Evolutionary conservation across 2,888 invertebrate genomes (phyloP).

Genomic region (Macaria liturata): DNA sequence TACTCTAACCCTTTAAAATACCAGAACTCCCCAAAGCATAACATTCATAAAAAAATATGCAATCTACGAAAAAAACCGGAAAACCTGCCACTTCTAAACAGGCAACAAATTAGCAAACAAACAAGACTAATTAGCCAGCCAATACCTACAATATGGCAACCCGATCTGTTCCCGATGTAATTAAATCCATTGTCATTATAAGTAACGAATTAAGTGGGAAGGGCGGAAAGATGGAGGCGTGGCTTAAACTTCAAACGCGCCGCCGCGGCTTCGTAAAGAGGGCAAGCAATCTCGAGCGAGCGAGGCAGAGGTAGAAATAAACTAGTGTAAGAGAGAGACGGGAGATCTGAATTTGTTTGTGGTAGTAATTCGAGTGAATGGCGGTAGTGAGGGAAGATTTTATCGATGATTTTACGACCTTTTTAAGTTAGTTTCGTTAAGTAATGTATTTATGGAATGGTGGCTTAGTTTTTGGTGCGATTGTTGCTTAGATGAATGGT

Average conservation of each 20-base stretch:
- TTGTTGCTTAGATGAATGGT: constrained; percentile 15
- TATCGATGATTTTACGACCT: constrained; percentile 40
- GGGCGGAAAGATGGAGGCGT: constrained; percentile 60
- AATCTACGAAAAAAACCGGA: no score
- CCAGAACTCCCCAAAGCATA: no score
- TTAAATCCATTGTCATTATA: constrained; percentile 80
- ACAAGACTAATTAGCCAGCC: no score
- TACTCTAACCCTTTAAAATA: no score
- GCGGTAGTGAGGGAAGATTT: constrained; percentile 55
- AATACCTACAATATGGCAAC: constrained; percentile 39
- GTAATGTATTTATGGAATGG: constrained; percentile 21
- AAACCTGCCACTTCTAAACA: no score
- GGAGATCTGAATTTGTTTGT: constrained; percentile 54
- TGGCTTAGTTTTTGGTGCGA: constrained; percentile 14
- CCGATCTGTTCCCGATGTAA: constrained; percentile 64
- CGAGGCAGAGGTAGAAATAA: constrained; percentile 34
- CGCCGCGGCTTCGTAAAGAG: constrained; percentile 68
- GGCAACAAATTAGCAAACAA: no score
- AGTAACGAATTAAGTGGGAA: constrained; percentile 75
- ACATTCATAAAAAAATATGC: no score
- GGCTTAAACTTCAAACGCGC: constrained; percentile 72
- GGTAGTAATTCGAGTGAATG: constrained; percentile 73
- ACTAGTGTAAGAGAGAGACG: constrained; percentile 45
- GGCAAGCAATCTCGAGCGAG: constrained; percentile 61
- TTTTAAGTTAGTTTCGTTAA: constrained; percentile 20